A percentile compares a stretch with the other conserved stretches of the same genome.
Evolutionary conservation across 2,888 invertebrate genomes (phyloP).

Genomic region (Eulithis testata): DNA sequence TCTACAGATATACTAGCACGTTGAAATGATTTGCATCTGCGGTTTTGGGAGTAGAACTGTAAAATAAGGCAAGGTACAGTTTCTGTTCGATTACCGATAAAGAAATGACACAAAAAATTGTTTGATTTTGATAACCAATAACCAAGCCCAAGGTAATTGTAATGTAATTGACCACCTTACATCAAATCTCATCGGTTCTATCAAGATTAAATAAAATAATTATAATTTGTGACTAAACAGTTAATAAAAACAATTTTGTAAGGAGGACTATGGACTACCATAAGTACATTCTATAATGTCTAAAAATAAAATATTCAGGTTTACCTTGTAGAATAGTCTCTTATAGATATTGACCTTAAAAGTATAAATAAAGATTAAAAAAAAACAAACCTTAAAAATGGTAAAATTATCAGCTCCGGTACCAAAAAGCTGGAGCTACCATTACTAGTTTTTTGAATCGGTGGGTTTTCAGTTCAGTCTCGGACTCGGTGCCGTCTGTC

Average conservation of each 20-base stretch:
- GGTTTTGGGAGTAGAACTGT: no score
- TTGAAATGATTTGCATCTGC: neutral
- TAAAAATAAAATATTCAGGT: neutral
- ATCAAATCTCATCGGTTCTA: neutral
- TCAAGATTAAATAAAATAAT: neutral
- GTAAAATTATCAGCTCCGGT: neutral
- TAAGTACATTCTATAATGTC: neutral
- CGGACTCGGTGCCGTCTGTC: neutral
- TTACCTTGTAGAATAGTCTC: neutral
- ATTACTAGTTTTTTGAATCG: neutral
- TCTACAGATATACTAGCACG: neutral
- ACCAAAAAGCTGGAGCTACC: neutral
- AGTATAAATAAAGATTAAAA: conserved; percentile 1
- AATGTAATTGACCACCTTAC: neutral
- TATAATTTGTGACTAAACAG: conserved; percentile 8
- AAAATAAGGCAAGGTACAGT: no score
- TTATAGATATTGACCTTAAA: neutral
- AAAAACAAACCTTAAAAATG: neutral
- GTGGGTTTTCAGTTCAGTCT: neutral
- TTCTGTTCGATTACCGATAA: no score
- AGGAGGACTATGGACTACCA: neutral
- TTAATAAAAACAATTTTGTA: neutral
- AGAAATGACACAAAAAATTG: no score
- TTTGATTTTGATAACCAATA: no score
- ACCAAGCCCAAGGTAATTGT: no score